These are phyloP conservation scores for Autographa gamma DNA, from an alignment of 2,888 invertebrate species.

Conservation along the genomic window DNA sequence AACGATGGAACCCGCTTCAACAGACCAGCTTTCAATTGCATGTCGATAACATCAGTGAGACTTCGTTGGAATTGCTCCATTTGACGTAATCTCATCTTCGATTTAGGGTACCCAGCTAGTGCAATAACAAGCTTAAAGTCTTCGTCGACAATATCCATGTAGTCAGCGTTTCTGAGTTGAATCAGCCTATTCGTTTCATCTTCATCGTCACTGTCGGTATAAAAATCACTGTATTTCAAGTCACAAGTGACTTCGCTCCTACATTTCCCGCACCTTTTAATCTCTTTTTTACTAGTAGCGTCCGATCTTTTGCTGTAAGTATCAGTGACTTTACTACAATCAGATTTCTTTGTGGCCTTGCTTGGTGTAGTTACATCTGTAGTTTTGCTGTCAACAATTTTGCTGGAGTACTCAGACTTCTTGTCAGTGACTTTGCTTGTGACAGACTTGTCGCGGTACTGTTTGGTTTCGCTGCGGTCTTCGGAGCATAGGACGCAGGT, in stretches of 20 bases:
- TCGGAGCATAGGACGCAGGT: conserved; percentile 80
- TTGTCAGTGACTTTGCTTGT: conserved; percentile 58
- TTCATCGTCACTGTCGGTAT: conserved; percentile 75
- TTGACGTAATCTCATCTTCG: conserved; percentile 77
- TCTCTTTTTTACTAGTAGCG: conserved; percentile 68
- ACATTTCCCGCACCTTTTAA: conserved; percentile 55
- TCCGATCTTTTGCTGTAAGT: conserved; percentile 67
- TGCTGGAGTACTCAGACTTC: conserved; percentile 55
- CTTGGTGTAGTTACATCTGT: conserved; percentile 61
- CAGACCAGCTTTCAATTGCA: conserved; percentile 79
- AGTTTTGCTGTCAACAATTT: conserved; percentile 63
- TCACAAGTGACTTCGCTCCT: conserved; percentile 72
- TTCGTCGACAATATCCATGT: conserved; percentile 79
- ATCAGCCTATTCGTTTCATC: conserved; percentile 81
- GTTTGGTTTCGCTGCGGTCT: conserved; percentile 61
- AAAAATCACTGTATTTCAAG: conserved; percentile 75
- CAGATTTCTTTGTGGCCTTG: conserved; percentile 64
- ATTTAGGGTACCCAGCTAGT: conserved; percentile 79
- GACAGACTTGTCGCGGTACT: conserved; percentile 67
- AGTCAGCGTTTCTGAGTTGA: conserved; percentile 77
- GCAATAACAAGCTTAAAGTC: conserved; percentile 78
- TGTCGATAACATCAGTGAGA: conserved; percentile 77
- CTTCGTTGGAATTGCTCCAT: conserved; percentile 78
- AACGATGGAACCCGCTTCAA: conserved; percentile 76
- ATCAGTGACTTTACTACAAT: conserved; percentile 66